A percentile compares a stretch with the other conserved stretches of the same genome.
phyloP scores from a whole-genome alignment of 2,113 vertebrate genomes.

The Halichoeres trimaculatus region DNA sequence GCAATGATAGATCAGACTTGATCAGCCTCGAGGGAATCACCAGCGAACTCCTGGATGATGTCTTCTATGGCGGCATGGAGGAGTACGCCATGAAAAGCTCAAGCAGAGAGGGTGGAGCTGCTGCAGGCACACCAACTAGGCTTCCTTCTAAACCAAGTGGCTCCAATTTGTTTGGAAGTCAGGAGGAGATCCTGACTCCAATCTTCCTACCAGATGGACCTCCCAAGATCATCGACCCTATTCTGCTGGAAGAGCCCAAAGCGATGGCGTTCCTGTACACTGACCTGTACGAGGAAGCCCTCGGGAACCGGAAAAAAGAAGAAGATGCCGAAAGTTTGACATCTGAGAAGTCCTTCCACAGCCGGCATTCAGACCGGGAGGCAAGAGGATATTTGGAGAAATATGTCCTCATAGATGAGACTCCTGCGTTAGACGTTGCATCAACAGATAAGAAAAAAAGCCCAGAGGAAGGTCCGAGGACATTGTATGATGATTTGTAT shows the following conservation, averaged over 20 bases:
- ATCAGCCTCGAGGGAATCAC: slow-evolving; percentile 82
- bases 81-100: slow-evolving; percentile 19
- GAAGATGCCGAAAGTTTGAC: slow-evolving; percentile 87
- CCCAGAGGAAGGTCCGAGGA: slow-evolving; percentile 39
- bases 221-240: slow-evolving; percentile 85
- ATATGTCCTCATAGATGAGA: slow-evolving; percentile 91
- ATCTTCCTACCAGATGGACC: slow-evolving; percentile 87
- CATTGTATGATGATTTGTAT: slow-evolving; percentile 61
- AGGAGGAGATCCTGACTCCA: slow-evolving; percentile 87
- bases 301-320: slow-evolving; percentile 81
- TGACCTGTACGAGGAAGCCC: slow-evolving; percentile 90
- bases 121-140: slow-evolving; percentile 25
- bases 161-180: slow-evolving; percentile 85
- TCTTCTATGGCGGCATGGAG: slow-evolving; percentile 85
- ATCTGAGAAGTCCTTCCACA: slow-evolving; percentile 89
- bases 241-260: slow-evolving; percentile 90
- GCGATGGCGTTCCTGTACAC: slow-evolving; percentile 92
- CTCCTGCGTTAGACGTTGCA: slow-evolving; percentile 72
- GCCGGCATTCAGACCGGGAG: slow-evolving; percentile 88
- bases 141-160: slow-evolving; percentile 81
- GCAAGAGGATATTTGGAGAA: slow-evolving; percentile 94
- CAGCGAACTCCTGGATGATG: slow-evolving; percentile 86
- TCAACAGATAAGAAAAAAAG: slow-evolving; percentile 52
- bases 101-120: slow-evolving; percentile 50
- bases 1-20: slow-evolving; percentile 49